Conservation (phyloP, 1,140 invertebrate genomes). For the Mya arenaria region DNA sequence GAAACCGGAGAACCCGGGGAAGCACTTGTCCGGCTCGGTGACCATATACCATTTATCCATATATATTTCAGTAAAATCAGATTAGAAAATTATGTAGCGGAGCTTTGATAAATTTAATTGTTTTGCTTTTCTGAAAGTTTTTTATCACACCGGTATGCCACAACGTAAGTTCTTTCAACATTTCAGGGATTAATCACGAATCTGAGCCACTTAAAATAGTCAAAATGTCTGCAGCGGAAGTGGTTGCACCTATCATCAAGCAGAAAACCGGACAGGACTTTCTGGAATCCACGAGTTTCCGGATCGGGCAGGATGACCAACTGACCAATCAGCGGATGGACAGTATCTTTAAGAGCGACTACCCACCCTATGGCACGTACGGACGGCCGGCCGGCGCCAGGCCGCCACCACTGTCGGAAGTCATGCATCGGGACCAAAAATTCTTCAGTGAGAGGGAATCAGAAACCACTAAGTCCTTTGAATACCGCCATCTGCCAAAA, state of each 20-base stretch:
- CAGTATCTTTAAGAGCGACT: slow-evolving; percentile 76
- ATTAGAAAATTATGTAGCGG: too few relatives aligned
- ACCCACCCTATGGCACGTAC: slow-evolving; percentile 62
- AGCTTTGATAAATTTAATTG: too few relatives aligned
- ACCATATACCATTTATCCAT: too few relatives aligned
- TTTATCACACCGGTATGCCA: too few relatives aligned
- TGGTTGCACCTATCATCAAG: slow-evolving; percentile 53
- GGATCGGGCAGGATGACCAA: slow-evolving; percentile 69
- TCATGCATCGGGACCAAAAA: slow-evolving; percentile 74
- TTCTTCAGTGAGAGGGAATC: slow-evolving; percentile 73
- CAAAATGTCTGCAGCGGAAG: too few relatives aligned
- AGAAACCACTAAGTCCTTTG: slow-evolving; percentile 70
- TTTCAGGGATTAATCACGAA: too few relatives aligned
- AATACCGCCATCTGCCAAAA: slow-evolving; percentile 66
- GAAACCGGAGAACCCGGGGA: too few relatives aligned
- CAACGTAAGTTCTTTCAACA: too few relatives aligned
- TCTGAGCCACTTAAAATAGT: too few relatives aligned
- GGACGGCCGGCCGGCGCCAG: slow-evolving; percentile 59
- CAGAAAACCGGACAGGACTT: slow-evolving; percentile 61
- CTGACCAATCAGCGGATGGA: slow-evolving; percentile 60
- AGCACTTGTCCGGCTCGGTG: too few relatives aligned
- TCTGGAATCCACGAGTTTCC: slow-evolving; percentile 69
- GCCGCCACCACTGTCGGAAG: slow-evolving; percentile 69
- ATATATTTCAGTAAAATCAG: too few relatives aligned
- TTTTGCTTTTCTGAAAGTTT: too few relatives aligned